phyloP scores from a whole-genome alignment of 1,140 invertebrate genomes.

The Camponotus pennsylvanicus region DNA sequence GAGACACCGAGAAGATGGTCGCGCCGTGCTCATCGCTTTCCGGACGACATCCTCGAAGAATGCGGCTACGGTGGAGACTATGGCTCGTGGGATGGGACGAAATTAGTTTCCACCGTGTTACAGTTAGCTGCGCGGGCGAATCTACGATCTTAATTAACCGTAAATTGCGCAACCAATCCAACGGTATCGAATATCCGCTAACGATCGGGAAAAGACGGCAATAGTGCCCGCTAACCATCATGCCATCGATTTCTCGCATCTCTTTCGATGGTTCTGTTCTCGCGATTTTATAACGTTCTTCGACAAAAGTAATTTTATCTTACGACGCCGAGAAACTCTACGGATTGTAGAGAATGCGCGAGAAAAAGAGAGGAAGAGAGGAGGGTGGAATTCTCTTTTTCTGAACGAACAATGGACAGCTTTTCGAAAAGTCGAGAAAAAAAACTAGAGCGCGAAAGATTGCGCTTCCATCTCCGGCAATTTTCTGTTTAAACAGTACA shows the following conservation, averaged over 20 bases:
- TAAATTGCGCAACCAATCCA: constrained; percentile 40
- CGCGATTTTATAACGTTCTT: constrained; percentile 78
- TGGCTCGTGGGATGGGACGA: not conserved
- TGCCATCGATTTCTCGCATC: constrained; percentile 71
- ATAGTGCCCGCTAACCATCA: constrained; percentile 22
- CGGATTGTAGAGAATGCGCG: constrained; percentile 28
- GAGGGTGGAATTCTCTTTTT: constrained; percentile 7
- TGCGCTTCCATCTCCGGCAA: constrained; percentile 30
- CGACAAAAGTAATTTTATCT: constrained; percentile 76
- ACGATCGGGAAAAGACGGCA: constrained; percentile 16
- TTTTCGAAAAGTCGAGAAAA: constrained; percentile 15
- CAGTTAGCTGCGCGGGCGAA: constrained; percentile 25
- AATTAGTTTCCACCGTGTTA: constrained; percentile 38
- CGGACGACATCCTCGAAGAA: constrained; percentile 30
- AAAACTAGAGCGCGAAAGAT: constrained; percentile 23
- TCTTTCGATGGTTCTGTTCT: constrained; percentile 50
- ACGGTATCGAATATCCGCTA: constrained; percentile 39
- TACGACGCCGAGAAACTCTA: constrained; percentile 78
- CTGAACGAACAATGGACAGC: not conserved
- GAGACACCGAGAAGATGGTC: constrained; percentile 23
- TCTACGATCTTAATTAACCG: constrained; percentile 64
- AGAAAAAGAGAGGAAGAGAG: too few relatives aligned
- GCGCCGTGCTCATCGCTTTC: constrained; percentile 19
- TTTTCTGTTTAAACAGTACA: constrained; percentile 33
- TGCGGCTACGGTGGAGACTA: not conserved